Base-by-base conservation (phyloP, 2,797 vertebrate genomes). In the Alectoris magna region DNA sequence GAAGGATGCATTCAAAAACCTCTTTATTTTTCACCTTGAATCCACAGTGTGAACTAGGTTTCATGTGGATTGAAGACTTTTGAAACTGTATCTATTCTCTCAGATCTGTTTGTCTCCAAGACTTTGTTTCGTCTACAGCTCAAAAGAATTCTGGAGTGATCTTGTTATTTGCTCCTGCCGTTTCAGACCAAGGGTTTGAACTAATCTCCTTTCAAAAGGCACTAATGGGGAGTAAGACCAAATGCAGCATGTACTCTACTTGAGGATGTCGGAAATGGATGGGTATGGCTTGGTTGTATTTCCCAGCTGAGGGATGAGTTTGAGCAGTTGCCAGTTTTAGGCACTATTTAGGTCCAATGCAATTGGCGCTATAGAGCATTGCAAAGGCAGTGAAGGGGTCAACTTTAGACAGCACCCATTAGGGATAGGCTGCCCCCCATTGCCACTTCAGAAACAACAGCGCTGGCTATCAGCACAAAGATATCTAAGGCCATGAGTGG, bases 231-330 rank as follows among this genome's bases (percentile, higher is more conserved):
- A 73, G 11, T 69, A 26, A 27, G 53, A 39, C 41, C 14, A 4
- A 0, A 3, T 23, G 63, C 43, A 80, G 62, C 14, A 1, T 0
- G 0, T 53, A 4, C 27, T 82, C 29, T n/a, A 39, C 22, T 2
- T 7, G 16, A 14, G 60, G 31, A 7, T 5, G 41, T 6, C 10
- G 46, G 58, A 48, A 53, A 22, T 24, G 64, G n/a, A 27, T 21
- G 26, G 69, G 24, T 34, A 34, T 3, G 31, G 29, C 24, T 74
- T 27, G 18, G 23, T 36, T 19, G 22, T 3, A 0, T 44, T 56
- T 23, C 21, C 29, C 67, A 88, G 49, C 24, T n/a, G 56, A 41
- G 75, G 34, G 41, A 49, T 17, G 21, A 0, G 3, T 67, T 51
- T 0, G 3, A 27, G 59, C 3, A 44, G 29, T 24, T 36, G 26